These are phyloP conservation scores for Zaprionus lachaisei DNA, from an alignment of 1,140 invertebrate species.

Conservation along the genomic window DNA sequence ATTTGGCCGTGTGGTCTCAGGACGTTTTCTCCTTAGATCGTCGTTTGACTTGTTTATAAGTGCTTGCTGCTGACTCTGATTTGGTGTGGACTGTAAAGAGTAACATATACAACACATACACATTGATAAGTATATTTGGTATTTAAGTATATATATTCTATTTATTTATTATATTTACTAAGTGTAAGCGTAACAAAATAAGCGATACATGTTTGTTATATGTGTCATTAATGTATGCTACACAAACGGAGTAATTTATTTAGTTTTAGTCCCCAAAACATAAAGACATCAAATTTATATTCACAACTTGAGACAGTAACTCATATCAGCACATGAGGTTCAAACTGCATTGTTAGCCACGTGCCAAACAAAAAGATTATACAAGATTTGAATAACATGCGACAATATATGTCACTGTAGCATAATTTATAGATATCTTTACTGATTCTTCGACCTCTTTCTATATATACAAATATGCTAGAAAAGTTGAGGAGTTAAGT, in stretches of 20 bases:
- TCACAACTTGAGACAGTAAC: neutral
- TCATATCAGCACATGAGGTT: neutral
- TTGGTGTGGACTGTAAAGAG: conserved; percentile 82
- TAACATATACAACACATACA: conserved; percentile 50
- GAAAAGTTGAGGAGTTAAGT: conserved; percentile 5
- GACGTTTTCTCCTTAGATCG: conserved; percentile 88
- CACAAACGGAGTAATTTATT: neutral
- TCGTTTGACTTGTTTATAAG: conserved; percentile 85
- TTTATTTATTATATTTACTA: neutral
- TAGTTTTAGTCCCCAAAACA: neutral
- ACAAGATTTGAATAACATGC: conserved; percentile 25
- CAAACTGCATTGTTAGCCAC: conserved; percentile 21
- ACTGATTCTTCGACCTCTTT: neutral
- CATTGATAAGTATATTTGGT: conserved; percentile 54
- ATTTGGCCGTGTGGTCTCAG: conserved; percentile 90
- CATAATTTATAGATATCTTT: neutral
- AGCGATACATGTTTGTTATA: neutral
- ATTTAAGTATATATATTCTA: neutral
- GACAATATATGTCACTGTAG: conserved; percentile 13
- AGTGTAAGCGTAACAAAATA: neutral
- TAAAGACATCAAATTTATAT: neutral
- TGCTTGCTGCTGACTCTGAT: conserved; percentile 82
- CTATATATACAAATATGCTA: neutral
- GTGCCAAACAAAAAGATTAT: conserved; percentile 19
- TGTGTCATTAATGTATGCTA: too few species aligned